These are phyloP conservation scores for Oxygymnocypris stewartii DNA, from an alignment of 2,113 vertebrate species.

Conservation along the genomic window DNA sequence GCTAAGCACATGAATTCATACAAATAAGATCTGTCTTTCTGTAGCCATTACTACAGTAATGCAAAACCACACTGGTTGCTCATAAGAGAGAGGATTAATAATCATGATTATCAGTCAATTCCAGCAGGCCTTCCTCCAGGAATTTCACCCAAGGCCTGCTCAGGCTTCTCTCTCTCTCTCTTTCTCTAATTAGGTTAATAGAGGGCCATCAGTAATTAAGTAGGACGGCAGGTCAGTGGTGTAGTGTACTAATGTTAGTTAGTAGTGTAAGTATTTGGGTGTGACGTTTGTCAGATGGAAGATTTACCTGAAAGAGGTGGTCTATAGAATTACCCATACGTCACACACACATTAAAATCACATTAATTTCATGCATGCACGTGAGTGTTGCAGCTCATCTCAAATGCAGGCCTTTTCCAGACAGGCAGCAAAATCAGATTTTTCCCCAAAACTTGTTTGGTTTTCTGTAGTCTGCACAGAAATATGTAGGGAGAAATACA, in stretches of 20 bases:
- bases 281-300: constrained; percentile 70
- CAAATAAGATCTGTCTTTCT: background rate
- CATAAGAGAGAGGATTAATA: background rate
- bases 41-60: background rate
- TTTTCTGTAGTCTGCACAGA: too few species aligned
- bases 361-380: constrained; percentile 16
- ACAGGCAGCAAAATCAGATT: background rate
- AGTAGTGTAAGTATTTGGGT: constrained; percentile 50
- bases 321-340: constrained; percentile 63
- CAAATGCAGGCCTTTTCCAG: background rate
- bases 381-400: background rate
- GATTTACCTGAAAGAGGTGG: constrained; percentile 52
- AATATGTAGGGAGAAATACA: too few species aligned
- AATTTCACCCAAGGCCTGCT: background rate
- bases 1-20: background rate
- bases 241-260: constrained; percentile 42
- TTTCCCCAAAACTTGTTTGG: too few species aligned
- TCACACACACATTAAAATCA: constrained; percentile 3
- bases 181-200: constrained; percentile 58
- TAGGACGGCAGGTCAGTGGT: background rate
- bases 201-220: constrained; percentile 37
- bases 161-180: background rate
- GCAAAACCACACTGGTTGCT: background rate
- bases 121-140: background rate
- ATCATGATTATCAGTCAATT: background rate